Evolutionary conservation across 92 coral and sea anemone species (phyloP).

Genomic region (Parazoanthus atlanticus): DNA sequence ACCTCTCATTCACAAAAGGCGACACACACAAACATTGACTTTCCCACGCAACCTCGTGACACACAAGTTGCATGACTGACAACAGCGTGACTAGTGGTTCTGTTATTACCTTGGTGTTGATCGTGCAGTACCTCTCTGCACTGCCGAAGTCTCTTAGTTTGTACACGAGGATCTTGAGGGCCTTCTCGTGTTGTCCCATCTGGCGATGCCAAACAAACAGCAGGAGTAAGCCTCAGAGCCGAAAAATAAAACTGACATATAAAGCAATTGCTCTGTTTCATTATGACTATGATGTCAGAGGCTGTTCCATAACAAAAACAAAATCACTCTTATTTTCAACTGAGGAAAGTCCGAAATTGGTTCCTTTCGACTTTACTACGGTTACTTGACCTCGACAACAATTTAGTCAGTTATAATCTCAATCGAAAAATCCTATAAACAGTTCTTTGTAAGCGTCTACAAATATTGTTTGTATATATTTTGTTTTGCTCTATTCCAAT

Average conservation of each 20-base stretch:
- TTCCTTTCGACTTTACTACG: too few species aligned
- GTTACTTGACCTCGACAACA: too few species aligned
- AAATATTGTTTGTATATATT: too few species aligned
- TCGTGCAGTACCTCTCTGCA: slow-evolving; percentile 88
- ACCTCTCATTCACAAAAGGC: not conserved
- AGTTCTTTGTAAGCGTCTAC: too few species aligned
- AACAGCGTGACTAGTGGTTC: not conserved
- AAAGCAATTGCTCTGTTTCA: not conserved
- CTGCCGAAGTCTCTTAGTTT: slow-evolving; percentile 84
- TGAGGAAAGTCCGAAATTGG: too few species aligned
- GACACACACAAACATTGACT: not conserved
- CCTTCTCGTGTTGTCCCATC: slow-evolving; percentile 98
- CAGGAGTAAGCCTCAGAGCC: not conserved
- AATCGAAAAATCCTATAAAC: too few species aligned
- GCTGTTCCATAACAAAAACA: too few species aligned
- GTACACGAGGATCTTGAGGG: slow-evolving; percentile 87
- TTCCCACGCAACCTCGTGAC: not conserved
- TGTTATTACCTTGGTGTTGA: slow-evolving; percentile 81
- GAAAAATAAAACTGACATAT: not conserved
- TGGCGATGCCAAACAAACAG: slow-evolving; percentile 32
- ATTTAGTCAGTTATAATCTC: too few species aligned
- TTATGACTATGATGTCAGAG: too few species aligned
- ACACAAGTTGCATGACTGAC: not conserved
- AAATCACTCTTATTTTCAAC: too few species aligned
- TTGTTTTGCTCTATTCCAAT: too few species aligned